Base-by-base conservation (phyloP, 2,797 vertebrate genomes). In the Squalus acanthias region DNA sequence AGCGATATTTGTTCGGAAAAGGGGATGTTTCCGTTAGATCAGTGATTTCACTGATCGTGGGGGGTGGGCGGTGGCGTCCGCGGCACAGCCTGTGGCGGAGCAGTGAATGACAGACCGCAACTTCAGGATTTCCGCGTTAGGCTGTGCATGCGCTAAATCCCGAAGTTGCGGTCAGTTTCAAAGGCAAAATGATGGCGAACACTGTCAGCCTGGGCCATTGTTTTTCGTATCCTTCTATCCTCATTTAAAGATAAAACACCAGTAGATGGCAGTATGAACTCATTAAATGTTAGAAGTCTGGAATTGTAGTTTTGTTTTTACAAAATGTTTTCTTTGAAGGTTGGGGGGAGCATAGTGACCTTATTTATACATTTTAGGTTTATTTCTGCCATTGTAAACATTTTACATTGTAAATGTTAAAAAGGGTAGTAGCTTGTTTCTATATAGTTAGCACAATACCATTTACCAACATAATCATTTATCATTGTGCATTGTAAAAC, bases 401-500 rank as follows among this genome's bases (percentile, higher is more conserved):
- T 29, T 91, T 91, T 91, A 29, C 26, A 39, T 39, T 39, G 39
- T 53, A 74, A 72, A 60, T 57, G 15, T 74, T 95, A 95, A 95
- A 95, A 95, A 46, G 46, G 26, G 13, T 76, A 57, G 67, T 72
- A 20, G 89, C 50, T 57, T 95, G 29, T 53, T 74, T 95, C 69
- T 7, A 9, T 76, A 33, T 9, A n/a, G 69, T 57, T 95, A 50
- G 50, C 70, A 95, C 15, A 74, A 17, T 97, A 97, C 97, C 98
- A 97, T 98, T 97, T 96, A 97, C 97, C 97, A 97, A 97, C 97
- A 96, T 98, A 98, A 98, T 98, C 98, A 98, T 98, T 98, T 98
- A 98, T 98, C 98, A 98, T 97, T 96, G 97, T 97, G 98, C 98
- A 98, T 98, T 98, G 98, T 98, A 98, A 98, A 98, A 98, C 98